Evolutionary conservation across 2,113 vertebrate species (phyloP).

Genomic region (Rutilus rutilus): DNA sequence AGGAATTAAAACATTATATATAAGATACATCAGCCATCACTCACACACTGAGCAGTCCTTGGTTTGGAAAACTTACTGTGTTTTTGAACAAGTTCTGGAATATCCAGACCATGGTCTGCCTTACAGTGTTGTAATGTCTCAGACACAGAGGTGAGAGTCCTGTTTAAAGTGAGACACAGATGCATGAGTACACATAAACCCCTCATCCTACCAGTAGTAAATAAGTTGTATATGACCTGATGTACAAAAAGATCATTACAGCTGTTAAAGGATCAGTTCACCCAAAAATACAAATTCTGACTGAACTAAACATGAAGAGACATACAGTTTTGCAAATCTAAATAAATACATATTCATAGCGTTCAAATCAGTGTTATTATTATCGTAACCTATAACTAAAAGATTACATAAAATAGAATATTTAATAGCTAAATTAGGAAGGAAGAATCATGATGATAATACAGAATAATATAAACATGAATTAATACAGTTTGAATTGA

Average conservation of each 20-base stretch:
- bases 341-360: not conserved
- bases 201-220: not conserved
- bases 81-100: constrained; percentile 77
- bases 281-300: too few species aligned
- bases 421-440: too few species aligned
- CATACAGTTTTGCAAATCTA: not conserved
- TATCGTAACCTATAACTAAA: not conserved
- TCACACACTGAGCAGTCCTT: not conserved
- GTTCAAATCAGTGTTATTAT: not conserved
- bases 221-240: not conserved
- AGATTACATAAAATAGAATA: not conserved
- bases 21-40: not conserved
- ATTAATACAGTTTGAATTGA: not conserved
- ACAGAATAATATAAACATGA: too few species aligned
- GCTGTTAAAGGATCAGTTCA: too few species aligned
- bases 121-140: constrained; percentile 85
- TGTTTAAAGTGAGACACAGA: constrained; percentile 57
- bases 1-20: not conserved
- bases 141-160: constrained; percentile 79
- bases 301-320: too few species aligned
- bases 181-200: not conserved
- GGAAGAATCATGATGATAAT: not conserved
- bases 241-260: too few species aligned
- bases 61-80: constrained; percentile 75
- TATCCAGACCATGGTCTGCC: constrained; percentile 79